Percentiles rank a stretch among this genome's conserved stretches.
Evolutionary conservation across 2,113 vertebrate species (phyloP).

Genomic region (Bolborhynchus lineola): DNA sequence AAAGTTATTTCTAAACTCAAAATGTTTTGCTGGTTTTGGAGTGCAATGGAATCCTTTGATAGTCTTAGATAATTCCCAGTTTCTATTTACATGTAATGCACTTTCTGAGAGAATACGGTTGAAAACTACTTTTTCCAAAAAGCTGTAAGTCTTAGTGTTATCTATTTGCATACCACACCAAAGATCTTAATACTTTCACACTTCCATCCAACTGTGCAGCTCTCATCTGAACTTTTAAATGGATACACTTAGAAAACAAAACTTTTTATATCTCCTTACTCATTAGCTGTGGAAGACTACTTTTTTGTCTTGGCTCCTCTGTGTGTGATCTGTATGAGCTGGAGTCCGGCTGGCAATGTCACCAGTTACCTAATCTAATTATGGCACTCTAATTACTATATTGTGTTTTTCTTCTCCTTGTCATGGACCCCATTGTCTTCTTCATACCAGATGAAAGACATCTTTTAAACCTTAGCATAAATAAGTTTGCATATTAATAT

Average conservation of each 20-base stretch:
- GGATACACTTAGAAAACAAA: neutral
- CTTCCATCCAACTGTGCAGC: neutral
- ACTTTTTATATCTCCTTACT: neutral
- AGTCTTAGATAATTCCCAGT: neutral
- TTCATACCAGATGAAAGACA: constrained; percentile 11
- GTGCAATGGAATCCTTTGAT: neutral
- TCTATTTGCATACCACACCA: neutral
- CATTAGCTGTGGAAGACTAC: neutral
- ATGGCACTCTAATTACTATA: neutral
- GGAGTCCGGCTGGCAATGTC: neutral
- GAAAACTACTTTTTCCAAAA: neutral
- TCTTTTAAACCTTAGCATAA: neutral
- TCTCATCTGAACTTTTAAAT: neutral
- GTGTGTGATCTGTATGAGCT: neutral
- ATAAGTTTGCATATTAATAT: neutral
- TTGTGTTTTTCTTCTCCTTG: neutral
- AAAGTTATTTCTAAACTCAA: neutral
- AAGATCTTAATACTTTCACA: neutral
- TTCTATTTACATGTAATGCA: neutral
- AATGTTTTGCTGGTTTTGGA: too few species aligned
- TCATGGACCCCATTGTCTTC: neutral
- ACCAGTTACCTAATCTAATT: constrained; percentile 29
- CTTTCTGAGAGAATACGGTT: neutral
- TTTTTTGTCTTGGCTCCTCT: constrained; percentile 14
- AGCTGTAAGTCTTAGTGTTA: neutral